phyloP scores from a whole-genome alignment of 1,140 invertebrate species.

The Acromyrmex echinatior region DNA sequence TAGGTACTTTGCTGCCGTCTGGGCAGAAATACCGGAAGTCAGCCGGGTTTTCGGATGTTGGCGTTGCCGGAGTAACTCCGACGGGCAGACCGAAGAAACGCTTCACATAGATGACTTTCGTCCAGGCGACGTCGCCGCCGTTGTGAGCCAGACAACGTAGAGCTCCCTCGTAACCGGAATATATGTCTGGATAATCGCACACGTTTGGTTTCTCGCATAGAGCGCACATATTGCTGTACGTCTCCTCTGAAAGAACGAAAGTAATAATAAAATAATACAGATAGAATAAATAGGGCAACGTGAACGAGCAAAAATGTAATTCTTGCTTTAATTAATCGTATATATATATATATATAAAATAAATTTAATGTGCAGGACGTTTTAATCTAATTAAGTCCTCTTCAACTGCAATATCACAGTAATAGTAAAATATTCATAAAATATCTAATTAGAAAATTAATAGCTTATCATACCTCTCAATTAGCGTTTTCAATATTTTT shows the following conservation, averaged over 20 bases:
- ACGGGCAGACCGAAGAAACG: slow-evolving; percentile 91
- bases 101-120: slow-evolving; percentile 92
- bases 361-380: too few relatives aligned
- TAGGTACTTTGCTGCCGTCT: slow-evolving; percentile 91
- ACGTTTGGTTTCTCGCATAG: slow-evolving; percentile 91
- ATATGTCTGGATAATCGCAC: slow-evolving; percentile 94
- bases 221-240: slow-evolving; percentile 91
- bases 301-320: too few relatives aligned
- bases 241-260: slow-evolving; percentile 87
- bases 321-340: too few relatives aligned
- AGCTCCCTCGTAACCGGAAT: slow-evolving; percentile 94
- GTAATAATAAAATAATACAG: too few relatives aligned
- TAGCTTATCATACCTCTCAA: background rate
- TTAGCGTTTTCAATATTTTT: background rate
- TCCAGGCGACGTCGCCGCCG: slow-evolving; percentile 94
- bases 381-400: too few relatives aligned
- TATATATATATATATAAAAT: too few relatives aligned
- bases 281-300: too few relatives aligned
- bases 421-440: slow-evolving; percentile 7
- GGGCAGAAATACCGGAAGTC: slow-evolving; percentile 93
- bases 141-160: slow-evolving; percentile 93
- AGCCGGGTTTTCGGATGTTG: slow-evolving; percentile 87
- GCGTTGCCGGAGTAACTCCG: slow-evolving; percentile 85
- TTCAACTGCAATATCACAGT: too few relatives aligned
- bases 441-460: slow-evolving; percentile 42